Evolutionary conservation across 1,140 invertebrate species (phyloP).

Genomic region (Leucophenga varia): DNA sequence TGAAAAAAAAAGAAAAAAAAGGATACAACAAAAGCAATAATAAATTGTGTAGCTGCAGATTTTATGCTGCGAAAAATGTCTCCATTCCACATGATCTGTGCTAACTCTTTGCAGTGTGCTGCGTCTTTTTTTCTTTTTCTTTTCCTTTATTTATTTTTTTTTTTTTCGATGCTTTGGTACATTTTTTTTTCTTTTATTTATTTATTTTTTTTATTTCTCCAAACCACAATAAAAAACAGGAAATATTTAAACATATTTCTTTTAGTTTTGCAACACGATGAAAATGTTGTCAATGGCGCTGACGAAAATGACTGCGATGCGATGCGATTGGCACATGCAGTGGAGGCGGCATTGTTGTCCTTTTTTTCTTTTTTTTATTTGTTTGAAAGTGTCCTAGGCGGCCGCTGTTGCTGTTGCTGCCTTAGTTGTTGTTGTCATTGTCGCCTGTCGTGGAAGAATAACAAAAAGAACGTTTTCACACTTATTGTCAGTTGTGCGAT

Average conservation of each 20-base stretch:
- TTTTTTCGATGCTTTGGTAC: conserved; percentile 18
- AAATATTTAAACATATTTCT: conserved; percentile 57
- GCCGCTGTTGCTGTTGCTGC: conserved; percentile 18
- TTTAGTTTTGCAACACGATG: conserved; percentile 52
- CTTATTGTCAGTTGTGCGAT: conserved; percentile 54
- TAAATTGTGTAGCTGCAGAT: too few species aligned
- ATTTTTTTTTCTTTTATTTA: conserved; percentile 7
- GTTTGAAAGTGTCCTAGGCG: too few species aligned
- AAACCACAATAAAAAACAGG: conserved; percentile 53
- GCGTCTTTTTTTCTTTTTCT: conserved; percentile 7
- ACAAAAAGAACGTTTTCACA: conserved; percentile 41
- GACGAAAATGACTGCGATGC: too few species aligned
- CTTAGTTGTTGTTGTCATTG: conserved; percentile 6
- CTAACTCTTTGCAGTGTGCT: conserved; percentile 21
- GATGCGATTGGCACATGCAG: too few species aligned
- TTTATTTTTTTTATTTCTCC: conserved; percentile 20
- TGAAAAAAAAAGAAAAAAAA: conserved; percentile 32
- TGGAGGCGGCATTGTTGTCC: too few species aligned
- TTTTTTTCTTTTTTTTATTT: too few species aligned
- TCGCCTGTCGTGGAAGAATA: conserved; percentile 4
- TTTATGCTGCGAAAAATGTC: conserved; percentile 51
- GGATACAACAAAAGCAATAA: neutral
- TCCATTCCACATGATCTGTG: too few species aligned
- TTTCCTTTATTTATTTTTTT: conserved; percentile 9
- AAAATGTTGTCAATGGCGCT: too few species aligned